Base-by-base conservation (phyloP, 2,888 invertebrate species). In the Epinotia demarniana region DNA sequence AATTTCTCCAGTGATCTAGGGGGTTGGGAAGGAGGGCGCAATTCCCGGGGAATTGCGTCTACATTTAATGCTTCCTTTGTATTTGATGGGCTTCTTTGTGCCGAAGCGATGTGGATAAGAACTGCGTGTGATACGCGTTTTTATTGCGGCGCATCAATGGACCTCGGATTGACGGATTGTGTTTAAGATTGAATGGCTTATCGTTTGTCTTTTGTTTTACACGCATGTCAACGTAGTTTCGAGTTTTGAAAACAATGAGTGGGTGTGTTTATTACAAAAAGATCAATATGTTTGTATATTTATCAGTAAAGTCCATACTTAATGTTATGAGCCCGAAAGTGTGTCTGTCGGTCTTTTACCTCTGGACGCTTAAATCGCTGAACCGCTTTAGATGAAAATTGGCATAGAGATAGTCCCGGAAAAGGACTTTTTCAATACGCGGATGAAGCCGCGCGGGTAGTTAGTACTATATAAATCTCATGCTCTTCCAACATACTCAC, bases 31-130 rank as follows among this genome's bases (percentile, higher is more conserved):
- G 49, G 12, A 27, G 61, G 39, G 60, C 46, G 63, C 39, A 63
- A 63, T 69, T 58, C 58, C 19, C 75, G 6, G 70, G 58, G 70
- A 75, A 71, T 70, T 75, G 74, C 69, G 69, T 75, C 75, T 66
- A 70, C 75, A 66, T 75, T 70, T 70, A 75, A 75, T 75, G 75
- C 66, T 70, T 70, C 75, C 64, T 70, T 74, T 70, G 74, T 71
- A 70, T 75, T 71, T 75, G 75, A 75, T 70, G 69, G 74, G 74
- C 49, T 69, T 74, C 74, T 74, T 74, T 74, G 69, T 74, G 74
- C 58, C 55, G 63, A 55, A 57, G 49, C 46, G 74, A 70, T 70
- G 70, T 70, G 64, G 58, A 60, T 71, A 70, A 75, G 64, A 70
- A 70, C 49, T 64, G 33, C 57, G 64, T n/a, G 19, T 70, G 70